phyloP scores from a whole-genome alignment of 2,888 invertebrate genomes.

The Aelia acuminata region DNA sequence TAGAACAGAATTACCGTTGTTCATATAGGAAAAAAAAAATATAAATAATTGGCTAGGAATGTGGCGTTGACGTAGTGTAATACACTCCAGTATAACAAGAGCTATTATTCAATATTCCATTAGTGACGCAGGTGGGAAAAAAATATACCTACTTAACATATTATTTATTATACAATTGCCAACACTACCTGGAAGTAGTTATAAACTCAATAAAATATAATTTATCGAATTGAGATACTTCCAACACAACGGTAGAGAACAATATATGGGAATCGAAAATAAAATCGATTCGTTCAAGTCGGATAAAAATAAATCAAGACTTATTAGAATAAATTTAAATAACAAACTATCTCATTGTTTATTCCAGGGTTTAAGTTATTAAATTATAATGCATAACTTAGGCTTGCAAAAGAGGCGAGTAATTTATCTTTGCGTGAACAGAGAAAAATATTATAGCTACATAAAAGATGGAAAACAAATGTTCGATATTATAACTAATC shows the following conservation, averaged over 20 bases:
- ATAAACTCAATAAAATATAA: neutral
- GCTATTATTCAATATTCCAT: neutral
- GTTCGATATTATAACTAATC: too few species aligned
- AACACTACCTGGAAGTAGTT: too few species aligned
- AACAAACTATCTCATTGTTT: neutral
- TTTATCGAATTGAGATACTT: neutral
- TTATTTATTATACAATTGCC: neutral
- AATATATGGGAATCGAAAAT: neutral
- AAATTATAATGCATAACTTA: neutral
- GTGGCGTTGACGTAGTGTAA: too few species aligned
- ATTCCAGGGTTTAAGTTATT: neutral
- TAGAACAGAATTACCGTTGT: too few species aligned
- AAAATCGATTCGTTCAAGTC: neutral
- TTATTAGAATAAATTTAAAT: slow-evolving; percentile 1
- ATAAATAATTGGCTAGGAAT: neutral
- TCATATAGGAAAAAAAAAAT: too few species aligned
- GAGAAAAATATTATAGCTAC: too few species aligned
- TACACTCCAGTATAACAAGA: neutral
- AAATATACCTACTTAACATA: too few species aligned
- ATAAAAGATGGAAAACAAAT: too few species aligned
- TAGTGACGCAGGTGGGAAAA: neutral
- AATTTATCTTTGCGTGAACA: neutral
- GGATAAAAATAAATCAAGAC: neutral
- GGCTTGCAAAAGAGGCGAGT: too few species aligned
- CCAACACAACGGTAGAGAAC: neutral